Conservation (phyloP, 2,888 invertebrate genomes). For the Biston betularia region DNA sequence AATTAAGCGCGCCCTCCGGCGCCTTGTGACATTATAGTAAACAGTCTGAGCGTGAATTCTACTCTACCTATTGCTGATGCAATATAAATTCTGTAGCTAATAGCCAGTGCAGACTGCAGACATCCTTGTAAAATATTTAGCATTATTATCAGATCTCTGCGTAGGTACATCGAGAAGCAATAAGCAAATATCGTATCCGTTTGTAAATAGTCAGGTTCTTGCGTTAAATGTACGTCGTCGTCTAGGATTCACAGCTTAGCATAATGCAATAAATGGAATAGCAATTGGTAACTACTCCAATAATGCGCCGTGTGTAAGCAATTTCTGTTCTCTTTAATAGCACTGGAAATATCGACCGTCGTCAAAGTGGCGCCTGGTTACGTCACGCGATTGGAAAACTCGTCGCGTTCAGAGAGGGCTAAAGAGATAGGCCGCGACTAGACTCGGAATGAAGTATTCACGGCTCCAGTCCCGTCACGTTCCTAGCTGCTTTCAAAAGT, state of each 20-base stretch:
- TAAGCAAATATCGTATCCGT: conserved; percentile 21
- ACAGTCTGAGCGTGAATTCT: conserved; percentile 18
- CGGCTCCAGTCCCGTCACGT: conserved; percentile 71
- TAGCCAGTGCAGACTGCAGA: conserved; percentile 15
- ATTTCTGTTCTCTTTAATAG: conserved; percentile 52
- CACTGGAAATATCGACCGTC: conserved; percentile 53
- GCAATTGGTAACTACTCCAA: conserved; percentile 28
- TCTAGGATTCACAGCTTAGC: conserved; percentile 27
- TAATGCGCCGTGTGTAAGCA: conserved; percentile 43
- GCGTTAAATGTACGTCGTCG: conserved; percentile 24
- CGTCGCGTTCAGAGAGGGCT: conserved; percentile 65
- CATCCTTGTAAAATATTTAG: conserved; percentile 28
- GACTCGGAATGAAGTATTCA: conserved; percentile 66
- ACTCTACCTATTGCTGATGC: conserved; percentile 16
- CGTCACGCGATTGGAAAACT: conserved; percentile 81
- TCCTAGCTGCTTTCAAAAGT: conserved; percentile 71
- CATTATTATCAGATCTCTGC: conserved; percentile 25
- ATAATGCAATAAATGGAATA: conserved; percentile 32
- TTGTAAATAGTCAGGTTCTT: conserved; percentile 29
- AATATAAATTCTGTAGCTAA: conserved; percentile 11
- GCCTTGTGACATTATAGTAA: conserved; percentile 35
- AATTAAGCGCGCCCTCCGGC: conserved; percentile 38
- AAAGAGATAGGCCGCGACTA: conserved; percentile 66
- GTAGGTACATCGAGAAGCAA: conserved; percentile 7
- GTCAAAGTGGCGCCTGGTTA: conserved; percentile 77